A percentile compares a stretch with the other conserved stretches of the same genome.
Evolutionary conservation across 2,888 invertebrate species (phyloP).

Genomic region (Colostygia pectinataria): DNA sequence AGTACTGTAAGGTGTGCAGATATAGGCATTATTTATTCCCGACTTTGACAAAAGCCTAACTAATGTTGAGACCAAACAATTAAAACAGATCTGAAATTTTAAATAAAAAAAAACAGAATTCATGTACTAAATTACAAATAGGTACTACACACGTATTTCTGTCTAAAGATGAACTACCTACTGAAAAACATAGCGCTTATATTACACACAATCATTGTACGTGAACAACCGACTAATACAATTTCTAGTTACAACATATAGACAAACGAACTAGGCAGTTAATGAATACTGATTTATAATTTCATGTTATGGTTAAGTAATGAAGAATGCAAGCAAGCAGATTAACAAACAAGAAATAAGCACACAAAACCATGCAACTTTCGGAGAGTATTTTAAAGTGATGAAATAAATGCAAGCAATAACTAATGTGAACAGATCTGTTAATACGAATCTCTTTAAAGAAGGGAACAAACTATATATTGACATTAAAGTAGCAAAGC

Average conservation of each 20-base stretch:
- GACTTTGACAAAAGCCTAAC: background rate
- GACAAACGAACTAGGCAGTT: background rate
- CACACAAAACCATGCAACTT: background rate
- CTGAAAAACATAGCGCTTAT: background rate
- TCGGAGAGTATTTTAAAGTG: background rate
- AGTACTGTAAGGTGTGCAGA: no score
- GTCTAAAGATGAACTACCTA: background rate
- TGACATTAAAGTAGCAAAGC: background rate
- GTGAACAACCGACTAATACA: no score
- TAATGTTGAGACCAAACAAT: background rate
- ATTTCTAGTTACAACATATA: background rate
- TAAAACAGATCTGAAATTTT: no score
- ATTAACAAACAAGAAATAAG: background rate
- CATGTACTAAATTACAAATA: no score
- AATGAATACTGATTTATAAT: background rate
- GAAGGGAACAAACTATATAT: conserved; percentile 1
- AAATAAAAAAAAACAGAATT: no score
- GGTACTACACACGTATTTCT: no score
- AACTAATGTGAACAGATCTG: background rate
- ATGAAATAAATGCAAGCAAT: background rate
- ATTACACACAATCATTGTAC: background rate
- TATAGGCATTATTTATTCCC: no score
- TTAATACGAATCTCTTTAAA: background rate
- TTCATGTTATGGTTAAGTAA: background rate
- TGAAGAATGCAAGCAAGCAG: conserved; percentile 1